Evolutionary conservation across 1,140 invertebrate genomes (phyloP), one percentile per base, ranked within the genome.

Genomic region (Hylyphantes graminicola): DNA sequence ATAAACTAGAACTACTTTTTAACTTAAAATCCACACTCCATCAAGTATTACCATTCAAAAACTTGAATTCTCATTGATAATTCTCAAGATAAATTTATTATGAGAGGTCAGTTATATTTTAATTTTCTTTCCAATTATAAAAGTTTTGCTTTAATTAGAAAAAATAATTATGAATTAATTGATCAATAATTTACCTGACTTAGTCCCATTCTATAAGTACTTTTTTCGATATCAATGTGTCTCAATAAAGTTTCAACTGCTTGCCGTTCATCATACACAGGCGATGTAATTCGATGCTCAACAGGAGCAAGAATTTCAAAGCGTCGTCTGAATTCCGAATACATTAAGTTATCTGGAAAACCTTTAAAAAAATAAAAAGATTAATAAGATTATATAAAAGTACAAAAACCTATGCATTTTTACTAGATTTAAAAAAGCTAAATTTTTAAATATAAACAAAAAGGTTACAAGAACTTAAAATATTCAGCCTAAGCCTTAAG

Each of bases 331-430:
- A 99, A 98, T 90, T 98, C 97, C 51, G 93, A 91, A 68, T 97
- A 93, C 64, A 93, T 94, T 92, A 98, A 93, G 87, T 95, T 93
- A 88, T 96, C 95, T 6, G 97, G 97, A 90, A 96, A 98, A 55
- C 97, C 91, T 91, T 86, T 80, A 87, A 85, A 70, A 5, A 51
- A 65, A 65, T n/a, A 64, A 10, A 35, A 13, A 65, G 4, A 21
- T 65, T 21, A 12, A 21, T 7, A 59, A 7, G n/a, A 59, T 13
- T 6, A 59, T 13, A 59, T 59, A 59, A 59, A 59, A 5, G n/a
- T 13, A 59, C n/a, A 7, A 59, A 59, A 6, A 35, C 35, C 35
- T 35, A 2, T 35, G 35, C 35, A 35, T 35, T 35, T 2, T 35
- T 35, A 35, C 35, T 35, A 35, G 35, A 35, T 35, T 35, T 35